Conservation (phyloP, 2,888 invertebrate genomes). For the Eucriotettix oculatus region DNA sequence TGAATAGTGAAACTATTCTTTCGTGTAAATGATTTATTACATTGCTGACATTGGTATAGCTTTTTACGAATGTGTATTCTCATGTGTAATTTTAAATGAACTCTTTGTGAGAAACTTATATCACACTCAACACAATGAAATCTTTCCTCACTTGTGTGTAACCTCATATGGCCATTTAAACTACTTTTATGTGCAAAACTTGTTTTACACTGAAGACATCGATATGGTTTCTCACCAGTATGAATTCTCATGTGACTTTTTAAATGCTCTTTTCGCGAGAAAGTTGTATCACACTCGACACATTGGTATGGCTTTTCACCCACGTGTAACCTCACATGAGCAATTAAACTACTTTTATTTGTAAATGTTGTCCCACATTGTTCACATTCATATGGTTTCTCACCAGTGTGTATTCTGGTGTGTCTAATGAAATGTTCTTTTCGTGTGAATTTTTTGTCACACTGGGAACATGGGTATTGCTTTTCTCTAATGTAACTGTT, state of each 20-base stretch:
- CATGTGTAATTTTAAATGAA: too few species aligned
- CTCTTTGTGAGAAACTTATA: too few species aligned
- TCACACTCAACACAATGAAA: too few species aligned
- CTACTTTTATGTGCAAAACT: too few species aligned
- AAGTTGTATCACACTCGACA: background rate
- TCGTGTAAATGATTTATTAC: too few species aligned
- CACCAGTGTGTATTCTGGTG: background rate
- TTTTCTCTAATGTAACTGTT: background rate
- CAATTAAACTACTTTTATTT: background rate
- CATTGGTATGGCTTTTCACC: background rate
- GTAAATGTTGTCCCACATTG: background rate
- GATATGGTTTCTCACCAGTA: background rate
- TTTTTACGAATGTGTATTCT: too few species aligned
- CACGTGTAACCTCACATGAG: background rate
- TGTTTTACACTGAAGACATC: background rate
- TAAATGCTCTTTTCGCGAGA: background rate
- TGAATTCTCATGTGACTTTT: background rate
- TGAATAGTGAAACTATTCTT: too few species aligned
- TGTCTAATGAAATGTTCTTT: background rate
- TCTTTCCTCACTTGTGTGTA: too few species aligned
- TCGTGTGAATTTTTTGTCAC: background rate
- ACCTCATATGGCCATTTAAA: too few species aligned
- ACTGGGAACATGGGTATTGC: background rate
- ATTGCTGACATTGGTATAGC: too few species aligned
- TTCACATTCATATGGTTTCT: background rate